Percentiles rank a stretch among this genome's conserved stretches.
phyloP scores from a whole-genome alignment of 2,888 invertebrate species.

The Schrankia costaestrigalis region DNA sequence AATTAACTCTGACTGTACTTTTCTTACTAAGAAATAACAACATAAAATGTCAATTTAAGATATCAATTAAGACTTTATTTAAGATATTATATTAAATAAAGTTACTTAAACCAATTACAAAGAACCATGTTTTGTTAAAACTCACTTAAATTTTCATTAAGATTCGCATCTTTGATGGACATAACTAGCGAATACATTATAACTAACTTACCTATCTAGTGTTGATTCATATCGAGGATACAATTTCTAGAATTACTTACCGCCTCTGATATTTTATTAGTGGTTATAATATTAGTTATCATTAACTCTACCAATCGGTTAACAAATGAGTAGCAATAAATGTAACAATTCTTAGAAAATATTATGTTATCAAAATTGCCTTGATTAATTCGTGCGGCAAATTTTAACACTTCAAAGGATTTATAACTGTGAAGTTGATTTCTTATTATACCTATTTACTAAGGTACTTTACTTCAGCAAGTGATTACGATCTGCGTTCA shows the following conservation, averaged over 20 bases:
- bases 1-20: too few species aligned
- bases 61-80: too few species aligned
- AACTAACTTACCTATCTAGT: neutral
- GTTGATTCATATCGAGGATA: neutral
- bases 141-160: too few species aligned
- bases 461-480: too few species aligned
- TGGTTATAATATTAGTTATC: conserved; percentile 2
- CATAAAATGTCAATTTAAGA: too few species aligned
- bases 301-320: conserved; percentile 1
- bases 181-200: too few species aligned
- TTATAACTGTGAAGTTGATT: neutral
- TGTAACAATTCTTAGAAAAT: conserved; percentile 5
- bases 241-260: conserved; percentile 2
- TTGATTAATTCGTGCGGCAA: conserved; percentile 3
- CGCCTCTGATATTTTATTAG: conserved; percentile 2
- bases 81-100: too few species aligned
- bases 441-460: too few species aligned
- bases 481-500: too few species aligned
- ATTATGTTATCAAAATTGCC: conserved; percentile 3
- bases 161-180: conserved; percentile 18
- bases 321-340: conserved; percentile 12
- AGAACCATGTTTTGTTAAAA: too few species aligned
- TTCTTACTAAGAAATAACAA: too few species aligned
- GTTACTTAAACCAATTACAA: too few species aligned
- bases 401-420: conserved; percentile 2